Conservation (phyloP, 2,113 vertebrate species). For the Hyla sarda region DNA sequence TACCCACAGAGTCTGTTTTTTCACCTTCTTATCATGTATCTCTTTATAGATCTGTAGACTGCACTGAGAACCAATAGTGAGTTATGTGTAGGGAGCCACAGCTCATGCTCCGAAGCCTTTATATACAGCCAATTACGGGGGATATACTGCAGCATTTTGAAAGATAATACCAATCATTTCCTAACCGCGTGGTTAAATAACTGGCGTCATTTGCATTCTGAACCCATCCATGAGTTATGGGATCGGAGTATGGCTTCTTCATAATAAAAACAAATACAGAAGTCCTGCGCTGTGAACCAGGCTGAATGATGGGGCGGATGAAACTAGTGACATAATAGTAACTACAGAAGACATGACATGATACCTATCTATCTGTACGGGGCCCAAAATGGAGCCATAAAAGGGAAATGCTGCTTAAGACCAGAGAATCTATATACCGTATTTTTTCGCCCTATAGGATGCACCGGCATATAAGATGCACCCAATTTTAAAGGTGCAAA, state of each 20-base stretch:
- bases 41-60: neutral
- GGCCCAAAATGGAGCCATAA: neutral
- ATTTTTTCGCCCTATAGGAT: too few relatives aligned
- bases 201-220: neutral
- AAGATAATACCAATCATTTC: constrained; percentile 12
- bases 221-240: neutral
- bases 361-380: neutral
- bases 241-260: neutral
- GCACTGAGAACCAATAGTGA: neutral
- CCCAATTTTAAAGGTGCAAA: too few relatives aligned
- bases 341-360: neutral
- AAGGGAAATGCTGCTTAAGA: too few relatives aligned
- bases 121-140: constrained; percentile 15
- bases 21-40: neutral
- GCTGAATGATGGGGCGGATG: neutral
- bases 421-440: too few relatives aligned
- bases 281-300: neutral
- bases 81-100: neutral
- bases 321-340: neutral
- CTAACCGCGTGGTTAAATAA: neutral
- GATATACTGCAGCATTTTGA: neutral
- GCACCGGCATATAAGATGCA: too few relatives aligned
- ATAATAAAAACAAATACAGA: neutral
- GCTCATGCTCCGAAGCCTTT: neutral
- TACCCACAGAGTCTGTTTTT: neutral